Percentiles rank a stretch among this genome's conserved stretches.
Conservation (phyloP, 1,140 invertebrate species). For the Kradibia gibbosae region DNA sequence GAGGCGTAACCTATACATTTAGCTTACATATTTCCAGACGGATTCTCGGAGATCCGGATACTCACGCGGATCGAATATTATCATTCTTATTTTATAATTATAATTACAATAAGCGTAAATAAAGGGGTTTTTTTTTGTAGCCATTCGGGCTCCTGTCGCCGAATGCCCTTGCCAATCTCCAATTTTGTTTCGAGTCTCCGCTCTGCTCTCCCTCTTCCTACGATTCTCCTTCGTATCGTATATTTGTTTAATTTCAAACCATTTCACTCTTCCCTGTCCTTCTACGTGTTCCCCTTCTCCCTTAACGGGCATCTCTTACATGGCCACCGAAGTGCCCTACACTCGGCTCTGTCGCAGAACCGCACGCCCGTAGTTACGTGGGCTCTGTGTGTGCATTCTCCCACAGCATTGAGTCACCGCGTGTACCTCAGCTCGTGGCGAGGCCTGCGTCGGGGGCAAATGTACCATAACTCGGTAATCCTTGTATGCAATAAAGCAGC, state of each 20-base stretch:
- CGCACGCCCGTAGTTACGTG: not conserved
- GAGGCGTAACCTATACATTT: too few species aligned
- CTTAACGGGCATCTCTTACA: not conserved
- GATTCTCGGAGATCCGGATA: not conserved
- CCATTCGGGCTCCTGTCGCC: not conserved
- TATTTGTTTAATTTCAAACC: not conserved
- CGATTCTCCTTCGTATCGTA: not conserved
- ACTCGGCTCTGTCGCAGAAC: not conserved
- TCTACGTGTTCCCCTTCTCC: not conserved
- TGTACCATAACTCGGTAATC: slow-evolving; percentile 72
- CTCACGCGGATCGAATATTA: too few species aligned
- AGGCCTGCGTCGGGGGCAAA: slow-evolving; percentile 62
- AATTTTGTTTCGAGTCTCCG: not conserved
- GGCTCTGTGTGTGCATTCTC: not conserved
- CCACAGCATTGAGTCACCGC: not conserved
- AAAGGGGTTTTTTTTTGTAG: not conserved
- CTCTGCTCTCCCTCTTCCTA: not conserved
- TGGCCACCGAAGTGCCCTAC: not conserved
- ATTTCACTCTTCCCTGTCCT: not conserved
- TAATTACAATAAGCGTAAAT: too few species aligned
- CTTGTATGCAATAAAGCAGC: slow-evolving; percentile 73
- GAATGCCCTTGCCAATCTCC: not conserved
- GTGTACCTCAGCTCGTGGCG: not conserved
- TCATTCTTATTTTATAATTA: too few species aligned
- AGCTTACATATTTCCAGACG: not conserved